Conservation (phyloP, 1,140 invertebrate genomes). For the Drosophila athabasca region DNA sequence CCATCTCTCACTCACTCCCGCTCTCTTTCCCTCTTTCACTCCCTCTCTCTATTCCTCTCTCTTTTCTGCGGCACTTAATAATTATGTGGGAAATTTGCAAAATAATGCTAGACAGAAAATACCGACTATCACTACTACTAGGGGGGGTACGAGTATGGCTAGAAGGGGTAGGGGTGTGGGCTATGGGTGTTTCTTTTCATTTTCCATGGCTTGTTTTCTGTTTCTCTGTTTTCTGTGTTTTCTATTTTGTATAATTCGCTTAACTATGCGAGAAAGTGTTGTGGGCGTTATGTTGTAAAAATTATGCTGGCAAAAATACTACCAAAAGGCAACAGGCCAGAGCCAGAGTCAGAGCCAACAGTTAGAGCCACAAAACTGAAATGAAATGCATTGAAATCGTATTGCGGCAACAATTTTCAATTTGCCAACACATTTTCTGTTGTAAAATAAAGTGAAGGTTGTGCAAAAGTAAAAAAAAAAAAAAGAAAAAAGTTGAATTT, state of each 20-base stretch:
- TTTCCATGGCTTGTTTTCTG: constrained; percentile 31
- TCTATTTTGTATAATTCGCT: constrained; percentile 38
- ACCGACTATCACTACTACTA: neutral
- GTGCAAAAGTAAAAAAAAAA: constrained; percentile 11
- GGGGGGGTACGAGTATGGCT: too few relatives aligned
- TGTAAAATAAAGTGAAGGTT: constrained; percentile 37
- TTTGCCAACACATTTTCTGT: too few relatives aligned
- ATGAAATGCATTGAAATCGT: constrained; percentile 43
- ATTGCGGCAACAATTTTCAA: constrained; percentile 32
- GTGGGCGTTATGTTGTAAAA: constrained; percentile 65
- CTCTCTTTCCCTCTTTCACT: constrained; percentile 2
- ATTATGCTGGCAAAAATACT: constrained; percentile 37
- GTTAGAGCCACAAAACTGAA: constrained; percentile 18
- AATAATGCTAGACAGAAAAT: constrained; percentile 77
- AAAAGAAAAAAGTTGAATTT: neutral
- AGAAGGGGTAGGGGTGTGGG: neutral
- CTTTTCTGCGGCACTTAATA: constrained; percentile 58
- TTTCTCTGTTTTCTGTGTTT: constrained; percentile 3
- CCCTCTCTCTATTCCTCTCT: neutral
- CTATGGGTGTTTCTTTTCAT: constrained; percentile 24
- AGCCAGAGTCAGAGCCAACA: neutral
- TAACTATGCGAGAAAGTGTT: constrained; percentile 78
- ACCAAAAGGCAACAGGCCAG: constrained; percentile 7
- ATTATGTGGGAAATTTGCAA: constrained; percentile 77
- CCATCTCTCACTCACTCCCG: constrained; percentile 16